Percentiles rank a stretch among this genome's conserved stretches.
Conservation (phyloP, 2,113 vertebrate genomes). For the Chinchilla lanigera region DNA sequence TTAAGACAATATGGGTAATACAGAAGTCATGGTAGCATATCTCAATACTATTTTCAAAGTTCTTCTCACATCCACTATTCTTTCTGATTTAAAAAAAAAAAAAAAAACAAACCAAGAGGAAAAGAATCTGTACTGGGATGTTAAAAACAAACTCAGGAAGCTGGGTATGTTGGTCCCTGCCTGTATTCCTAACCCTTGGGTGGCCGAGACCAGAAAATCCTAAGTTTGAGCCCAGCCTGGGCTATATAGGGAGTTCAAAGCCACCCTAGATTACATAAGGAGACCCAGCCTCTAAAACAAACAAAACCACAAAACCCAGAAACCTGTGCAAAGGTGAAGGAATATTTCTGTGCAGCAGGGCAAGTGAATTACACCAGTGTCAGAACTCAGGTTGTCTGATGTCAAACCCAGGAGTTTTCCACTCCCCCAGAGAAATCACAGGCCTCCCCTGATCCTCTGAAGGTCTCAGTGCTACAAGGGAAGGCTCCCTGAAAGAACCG, state of each 20-base stretch:
- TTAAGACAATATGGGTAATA: background rate
- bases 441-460: background rate
- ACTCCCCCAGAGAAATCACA: background rate
- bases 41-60: constrained; percentile 41
- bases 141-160: background rate
- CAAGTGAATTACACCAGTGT: background rate
- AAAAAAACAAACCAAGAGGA: background rate
- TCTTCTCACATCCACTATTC: constrained; percentile 16
- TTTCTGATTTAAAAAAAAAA: background rate
- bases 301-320: background rate
- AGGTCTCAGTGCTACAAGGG: background rate
- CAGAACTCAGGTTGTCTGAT: constrained; percentile 13
- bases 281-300: background rate
- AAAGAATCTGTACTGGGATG: background rate
- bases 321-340: background rate
- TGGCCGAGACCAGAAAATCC: background rate
- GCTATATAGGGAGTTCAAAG: background rate
- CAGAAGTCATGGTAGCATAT: background rate
- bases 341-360: background rate
- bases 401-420: background rate
- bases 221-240: background rate
- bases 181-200: background rate
- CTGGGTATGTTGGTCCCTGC: background rate
- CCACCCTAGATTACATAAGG: background rate
- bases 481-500: background rate